Evolutionary conservation across 2,888 invertebrate genomes (phyloP), one percentile per base, ranked within the genome.

Genomic region (Trachelus iudaicus): DNA sequence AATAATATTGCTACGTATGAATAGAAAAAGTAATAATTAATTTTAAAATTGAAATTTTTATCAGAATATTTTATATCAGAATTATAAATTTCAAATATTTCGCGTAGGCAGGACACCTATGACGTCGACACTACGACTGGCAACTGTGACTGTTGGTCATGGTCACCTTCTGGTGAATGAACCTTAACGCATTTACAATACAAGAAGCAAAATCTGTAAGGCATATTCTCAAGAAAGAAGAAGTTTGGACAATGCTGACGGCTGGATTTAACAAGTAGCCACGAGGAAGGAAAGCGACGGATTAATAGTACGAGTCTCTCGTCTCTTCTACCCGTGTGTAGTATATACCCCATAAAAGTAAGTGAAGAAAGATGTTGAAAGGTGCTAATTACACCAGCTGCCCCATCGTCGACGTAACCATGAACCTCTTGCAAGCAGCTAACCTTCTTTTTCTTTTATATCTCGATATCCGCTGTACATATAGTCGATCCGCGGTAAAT

Each of bases 301-400:
- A 69, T 71, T 37, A 34, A 69, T 34, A 73, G 34, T 34, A 69
- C 75, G 37, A 75, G 75, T 73, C 31, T 34, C 71, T 69, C 75
- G 31, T 69, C 35, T 30, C 69, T 69, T 34, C 74, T 68, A 56
- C 37, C 34, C 34, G 76, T 69, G 76, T 76, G 34, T 37, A 68
- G n/a, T 35, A 75, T 76, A 75, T 76, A 69, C 76, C 31, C 56
- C 68, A 69, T 76, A 76, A 78, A 78, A 69, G 68, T 76, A 75
- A 78, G 76, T 73, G 78, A 78, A 73, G 76, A 78, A 78, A 78
- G 78, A 78, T 76, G 78, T 78, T 76, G 76, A 78, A 71, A 78
- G 78, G 76, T 78, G 78, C 75, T 78, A 78, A 78, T 78, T 78
- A 78, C 56, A 56, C 56, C 56, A 56, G 56, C 56, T 56, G 56